These are phyloP conservation scores for Toxostoma redivivum DNA, from an alignment of 2,113 vertebrate species.

Conservation along the genomic window DNA sequence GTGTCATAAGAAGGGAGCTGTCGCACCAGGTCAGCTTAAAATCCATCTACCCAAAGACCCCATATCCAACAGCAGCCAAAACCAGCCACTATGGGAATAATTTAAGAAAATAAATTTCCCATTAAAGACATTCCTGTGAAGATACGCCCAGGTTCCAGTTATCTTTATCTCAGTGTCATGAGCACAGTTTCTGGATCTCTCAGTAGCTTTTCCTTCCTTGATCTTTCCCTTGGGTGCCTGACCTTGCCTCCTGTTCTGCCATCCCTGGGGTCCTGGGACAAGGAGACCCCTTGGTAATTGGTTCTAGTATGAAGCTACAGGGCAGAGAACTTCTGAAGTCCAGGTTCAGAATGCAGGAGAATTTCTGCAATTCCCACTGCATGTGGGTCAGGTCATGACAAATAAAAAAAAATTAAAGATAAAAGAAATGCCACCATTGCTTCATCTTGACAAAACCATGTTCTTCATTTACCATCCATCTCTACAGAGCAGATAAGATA, in stretches of 20 bases:
- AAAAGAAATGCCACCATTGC: not conserved
- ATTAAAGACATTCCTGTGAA: not conserved
- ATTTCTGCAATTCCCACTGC: not conserved
- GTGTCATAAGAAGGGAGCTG: not conserved
- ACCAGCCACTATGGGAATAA: not conserved
- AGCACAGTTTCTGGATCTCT: not conserved
- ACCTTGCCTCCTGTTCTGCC: not conserved
- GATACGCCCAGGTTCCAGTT: not conserved
- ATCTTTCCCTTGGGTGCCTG: not conserved
- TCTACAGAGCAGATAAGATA: not conserved
- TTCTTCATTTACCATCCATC: not conserved
- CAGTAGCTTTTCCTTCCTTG: not conserved
- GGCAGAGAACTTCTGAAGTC: not conserved
- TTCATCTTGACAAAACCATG: not conserved
- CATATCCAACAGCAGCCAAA: not conserved
- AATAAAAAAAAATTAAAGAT: not conserved
- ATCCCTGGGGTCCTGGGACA: not conserved
- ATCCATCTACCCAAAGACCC: not conserved
- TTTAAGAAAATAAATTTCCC: not conserved
- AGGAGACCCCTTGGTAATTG: not conserved
- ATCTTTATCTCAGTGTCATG: not conserved
- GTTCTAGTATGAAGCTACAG: not conserved
- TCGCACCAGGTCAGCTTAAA: not conserved
- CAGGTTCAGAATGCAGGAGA: not conserved
- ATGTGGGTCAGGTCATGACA: not conserved